Evolutionary conservation across 2,113 vertebrate species (phyloP), one percentile per base, ranked within the genome.

Genomic region (Myodes glareolus): DNA sequence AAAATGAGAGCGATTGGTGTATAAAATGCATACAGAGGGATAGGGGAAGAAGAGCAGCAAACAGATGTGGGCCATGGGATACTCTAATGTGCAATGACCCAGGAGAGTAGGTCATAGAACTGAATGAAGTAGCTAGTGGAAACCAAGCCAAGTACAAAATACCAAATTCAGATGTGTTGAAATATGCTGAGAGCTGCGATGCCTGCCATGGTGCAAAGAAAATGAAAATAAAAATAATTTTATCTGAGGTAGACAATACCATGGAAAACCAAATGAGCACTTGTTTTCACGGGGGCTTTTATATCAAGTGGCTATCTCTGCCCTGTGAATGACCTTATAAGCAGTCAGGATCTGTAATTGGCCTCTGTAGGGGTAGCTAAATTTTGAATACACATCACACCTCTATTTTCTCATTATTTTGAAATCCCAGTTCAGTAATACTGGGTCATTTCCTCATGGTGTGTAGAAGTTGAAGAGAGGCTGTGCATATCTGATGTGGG

Each of bases 271-370:
- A 96, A 98, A 55, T 31, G 77, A 96, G 92, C 88, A 29, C 61
- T 73, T 31, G 95, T 75, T 84, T 95, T 98, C 97, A 97, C 98
- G 0, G 90, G 92, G 98, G 98, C 98, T 68, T 98, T 98, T 94
- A 95, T 91, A 90, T 77, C 70, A 88, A 77, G 65, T 52, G 50
- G 25, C 90, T 50, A 0, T 92, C 94, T 90, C 85, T 5, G 9
- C 70, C 25, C 95, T 94, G 94, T 73, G 77, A 70, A 55, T 65
- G 63, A 82, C 78, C 25, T 50, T 3, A 21, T 82, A 84, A 96
- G 84, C 94, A 88, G 72, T 52, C 63, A 14, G 67, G 21, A 33
- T 8, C 87, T 7, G 19, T 19, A 39, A 78, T 76, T 81, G 87
- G 36, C 61, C 76, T 88, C n/a, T 1, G 50, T 85, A 31, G 12